Base-by-base conservation (phyloP, 2,888 invertebrate species). In the Xanthorhoe designata region DNA sequence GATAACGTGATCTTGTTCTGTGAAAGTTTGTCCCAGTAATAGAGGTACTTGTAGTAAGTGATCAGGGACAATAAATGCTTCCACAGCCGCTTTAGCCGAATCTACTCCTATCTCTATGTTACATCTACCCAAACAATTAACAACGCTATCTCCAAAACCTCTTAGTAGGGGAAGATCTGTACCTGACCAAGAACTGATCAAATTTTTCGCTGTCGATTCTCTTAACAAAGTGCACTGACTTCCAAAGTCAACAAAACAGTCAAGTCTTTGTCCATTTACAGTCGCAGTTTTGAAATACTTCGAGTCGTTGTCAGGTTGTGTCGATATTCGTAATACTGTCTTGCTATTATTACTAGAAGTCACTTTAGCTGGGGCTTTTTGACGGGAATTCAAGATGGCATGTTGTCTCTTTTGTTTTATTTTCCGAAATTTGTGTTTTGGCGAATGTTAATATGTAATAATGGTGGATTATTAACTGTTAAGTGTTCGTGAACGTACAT, bases 211-310 rank as follows among this genome's bases (percentile, higher is more conserved):
- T 19, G 19, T 24, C 8, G 38, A 19, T 17, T 29, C 51, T 19
- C 17, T 17, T 5, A 62, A 1, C 61, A 62, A 18, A 1, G 50
- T n/a, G 42, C 55, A 55, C 18, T 62, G 38, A 50, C 61, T 62
- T 0, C 61, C 61, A 15, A 62, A 56, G 17, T 62, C 61, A 3
- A 62, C 9, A 42, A 55, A 56, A 10, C 50, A 50, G 17, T 50
- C 35, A 7, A 62, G 1, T 10, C 17, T 1, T 24, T 38, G 13
- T 0, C 50, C 49, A 24, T 62, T 62, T n/a, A 62, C 29, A 5
- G 8, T 8, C 1, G 24, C 55, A 9, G 7, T 3, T 50, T 51
- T 62, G 7, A 51, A 56, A 50, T 56, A 62, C 38, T 62, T 62
- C 18, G n/a, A n/a, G 7, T 24, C 29, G 13, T 24, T 24, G 13